Evolutionary conservation across 1,140 invertebrate species (phyloP).

Genomic region (Drosophila subobscura): DNA sequence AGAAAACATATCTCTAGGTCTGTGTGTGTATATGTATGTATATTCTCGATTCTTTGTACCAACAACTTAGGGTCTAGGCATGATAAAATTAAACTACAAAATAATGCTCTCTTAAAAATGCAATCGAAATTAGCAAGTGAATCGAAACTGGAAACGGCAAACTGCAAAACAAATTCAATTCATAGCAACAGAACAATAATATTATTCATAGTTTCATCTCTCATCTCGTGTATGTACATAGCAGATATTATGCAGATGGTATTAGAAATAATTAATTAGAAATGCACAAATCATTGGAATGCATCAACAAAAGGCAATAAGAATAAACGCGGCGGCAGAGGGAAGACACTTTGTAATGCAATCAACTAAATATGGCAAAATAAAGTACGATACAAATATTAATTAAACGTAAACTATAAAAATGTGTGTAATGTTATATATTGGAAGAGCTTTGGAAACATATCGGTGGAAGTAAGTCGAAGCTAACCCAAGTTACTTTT

Average conservation of each 20-base stretch:
- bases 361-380: constrained; percentile 70
- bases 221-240: constrained; percentile 40
- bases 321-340: constrained; percentile 38
- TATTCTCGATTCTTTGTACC: constrained; percentile 76
- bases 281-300: constrained; percentile 75
- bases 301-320: constrained; percentile 72
- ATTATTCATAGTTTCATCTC: constrained; percentile 34
- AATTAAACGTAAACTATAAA: constrained; percentile 54
- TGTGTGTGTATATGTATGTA: constrained; percentile 28
- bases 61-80: constrained; percentile 71
- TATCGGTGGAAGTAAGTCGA: constrained; percentile 78
- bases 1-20: constrained; percentile 47
- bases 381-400: constrained; percentile 15
- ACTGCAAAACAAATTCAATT: constrained; percentile 34
- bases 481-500: constrained; percentile 64
- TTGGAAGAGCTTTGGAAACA: constrained; percentile 82
- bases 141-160: constrained; percentile 42
- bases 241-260: constrained; percentile 31
- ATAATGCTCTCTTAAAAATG: constrained; percentile 57
- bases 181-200: constrained; percentile 55
- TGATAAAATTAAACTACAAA: constrained; percentile 64
- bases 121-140: constrained; percentile 62
- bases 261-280: constrained; percentile 51
- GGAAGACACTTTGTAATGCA: constrained; percentile 66
- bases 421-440: constrained; percentile 51